phyloP scores from a whole-genome alignment of 2,888 invertebrate genomes.

The Acanthacorydalis orientalis region DNA sequence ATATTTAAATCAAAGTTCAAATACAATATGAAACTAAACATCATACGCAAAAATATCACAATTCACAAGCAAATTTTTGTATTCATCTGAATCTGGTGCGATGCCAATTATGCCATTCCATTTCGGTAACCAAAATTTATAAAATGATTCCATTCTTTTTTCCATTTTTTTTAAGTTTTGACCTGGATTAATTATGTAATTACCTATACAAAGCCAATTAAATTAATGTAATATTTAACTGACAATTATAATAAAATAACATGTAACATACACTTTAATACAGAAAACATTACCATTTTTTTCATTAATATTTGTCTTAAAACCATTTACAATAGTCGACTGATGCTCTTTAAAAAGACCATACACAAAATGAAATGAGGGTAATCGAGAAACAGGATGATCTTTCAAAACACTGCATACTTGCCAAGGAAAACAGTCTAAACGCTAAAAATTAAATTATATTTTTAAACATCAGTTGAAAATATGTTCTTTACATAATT shows the following conservation, averaged over 20 bases:
- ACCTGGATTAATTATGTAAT: constrained; percentile 47
- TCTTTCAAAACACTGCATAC: constrained; percentile 42
- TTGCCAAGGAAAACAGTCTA: constrained; percentile 71
- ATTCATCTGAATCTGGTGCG: constrained; percentile 32
- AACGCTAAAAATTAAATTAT: constrained; percentile 29
- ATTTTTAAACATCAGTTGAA: background rate
- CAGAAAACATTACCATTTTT: constrained; percentile 18
- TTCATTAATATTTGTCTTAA: constrained; percentile 29
- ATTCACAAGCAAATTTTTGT: constrained; percentile 29
- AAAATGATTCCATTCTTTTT: constrained; percentile 27
- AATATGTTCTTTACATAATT: background rate
- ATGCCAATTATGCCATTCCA: constrained; percentile 29
- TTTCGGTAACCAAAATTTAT: constrained; percentile 29
- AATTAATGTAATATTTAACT: background rate
- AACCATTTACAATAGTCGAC: constrained; percentile 35
- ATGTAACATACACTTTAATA: background rate
- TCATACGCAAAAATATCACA: constrained; percentile 40
- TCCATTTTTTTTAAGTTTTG: constrained; percentile 28
- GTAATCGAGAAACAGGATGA: constrained; percentile 58
- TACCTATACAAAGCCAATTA: background rate
- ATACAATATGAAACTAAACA: background rate
- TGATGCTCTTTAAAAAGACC: constrained; percentile 43
- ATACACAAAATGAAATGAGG: constrained; percentile 51
- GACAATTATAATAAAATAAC: too few relatives aligned
- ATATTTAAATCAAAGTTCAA: background rate